Evolutionary conservation across 64 coral and sea anemone genomes (phyloP).

Genomic region (Montipora foliosa): DNA sequence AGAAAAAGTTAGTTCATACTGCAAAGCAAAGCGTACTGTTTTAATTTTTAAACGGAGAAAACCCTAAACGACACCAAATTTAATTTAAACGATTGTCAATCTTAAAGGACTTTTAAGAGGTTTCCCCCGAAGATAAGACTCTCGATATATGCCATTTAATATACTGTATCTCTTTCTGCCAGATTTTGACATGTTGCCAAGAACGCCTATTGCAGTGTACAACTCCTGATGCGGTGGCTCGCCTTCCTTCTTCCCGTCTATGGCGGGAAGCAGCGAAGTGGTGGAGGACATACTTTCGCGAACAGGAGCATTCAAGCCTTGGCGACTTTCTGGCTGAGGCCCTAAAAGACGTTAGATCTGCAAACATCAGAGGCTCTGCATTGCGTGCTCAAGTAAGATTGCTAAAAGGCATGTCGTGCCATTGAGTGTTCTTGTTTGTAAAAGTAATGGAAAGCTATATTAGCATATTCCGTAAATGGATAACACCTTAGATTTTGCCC

Average conservation of each 20-base stretch:
- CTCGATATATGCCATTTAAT: too few species aligned
- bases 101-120: too few species aligned
- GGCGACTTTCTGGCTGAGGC: background rate
- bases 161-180: too few species aligned
- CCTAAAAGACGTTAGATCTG: background rate
- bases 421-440: too few species aligned
- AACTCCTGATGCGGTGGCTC: slow-evolving; percentile 74
- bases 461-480: too few species aligned
- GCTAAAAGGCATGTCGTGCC: too few species aligned
- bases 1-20: slow-evolving; percentile 30
- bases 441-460: too few species aligned
- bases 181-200: slow-evolving; percentile 1
- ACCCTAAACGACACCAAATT: background rate
- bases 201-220: slow-evolving; percentile 72
- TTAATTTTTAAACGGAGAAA: too few species aligned
- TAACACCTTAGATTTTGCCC: too few species aligned
- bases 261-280: background rate
- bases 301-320: slow-evolving; percentile 75
- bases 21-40: too few species aligned
- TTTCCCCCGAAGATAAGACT: too few species aligned
- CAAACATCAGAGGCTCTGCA: background rate
- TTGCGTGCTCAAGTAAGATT: slow-evolving; percentile 16
- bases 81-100: background rate
- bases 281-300: slow-evolving; percentile 57
- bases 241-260: slow-evolving; percentile 32